phyloP scores from a whole-genome alignment of 2,113 vertebrate genomes.

The Seriola aureovittata region DNA sequence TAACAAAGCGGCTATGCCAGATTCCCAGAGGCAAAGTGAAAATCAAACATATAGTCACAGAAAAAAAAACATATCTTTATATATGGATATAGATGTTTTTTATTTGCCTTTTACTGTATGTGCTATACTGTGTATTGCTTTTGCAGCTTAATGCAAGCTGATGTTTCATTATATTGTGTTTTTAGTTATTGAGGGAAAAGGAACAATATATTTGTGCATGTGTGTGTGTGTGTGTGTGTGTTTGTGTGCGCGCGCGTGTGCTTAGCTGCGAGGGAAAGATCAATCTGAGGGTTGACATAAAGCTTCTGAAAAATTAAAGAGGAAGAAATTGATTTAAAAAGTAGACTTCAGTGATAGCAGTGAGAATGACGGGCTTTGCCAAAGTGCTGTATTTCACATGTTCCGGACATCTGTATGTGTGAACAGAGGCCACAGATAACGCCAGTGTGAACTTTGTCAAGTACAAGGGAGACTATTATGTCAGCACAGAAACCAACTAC shows the following conservation, averaged over 20 bases:
- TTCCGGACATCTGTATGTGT: slow-evolving; percentile 59
- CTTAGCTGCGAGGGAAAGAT: slow-evolving; percentile 26
- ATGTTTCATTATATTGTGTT: slow-evolving; percentile 35
- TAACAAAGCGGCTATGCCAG: slow-evolving; percentile 13
- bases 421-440: slow-evolving; percentile 91
- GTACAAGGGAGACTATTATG: slow-evolving; percentile 93
- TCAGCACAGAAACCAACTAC: slow-evolving; percentile 90
- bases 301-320: slow-evolving; percentile 22
- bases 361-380: not conserved
- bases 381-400: slow-evolving; percentile 15
- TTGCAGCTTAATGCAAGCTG: slow-evolving; percentile 28
- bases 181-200: slow-evolving; percentile 28
- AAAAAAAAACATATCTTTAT: not conserved
- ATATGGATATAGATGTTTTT: not conserved
- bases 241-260: not conserved
- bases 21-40: slow-evolving; percentile 26
- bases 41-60: slow-evolving; percentile 8
- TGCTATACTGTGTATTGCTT: slow-evolving; percentile 14
- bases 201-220: slow-evolving; percentile 27
- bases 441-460: slow-evolving; percentile 90
- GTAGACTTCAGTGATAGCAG: not conserved
- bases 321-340: slow-evolving; percentile 14
- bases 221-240: not conserved
- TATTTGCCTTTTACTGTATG: slow-evolving; percentile 22
- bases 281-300: slow-evolving; percentile 15